A percentile compares a stretch with the other conserved stretches of the same genome.
Evolutionary conservation across 2,113 vertebrate genomes (phyloP).

Genomic region (Rutilus rutilus): DNA sequence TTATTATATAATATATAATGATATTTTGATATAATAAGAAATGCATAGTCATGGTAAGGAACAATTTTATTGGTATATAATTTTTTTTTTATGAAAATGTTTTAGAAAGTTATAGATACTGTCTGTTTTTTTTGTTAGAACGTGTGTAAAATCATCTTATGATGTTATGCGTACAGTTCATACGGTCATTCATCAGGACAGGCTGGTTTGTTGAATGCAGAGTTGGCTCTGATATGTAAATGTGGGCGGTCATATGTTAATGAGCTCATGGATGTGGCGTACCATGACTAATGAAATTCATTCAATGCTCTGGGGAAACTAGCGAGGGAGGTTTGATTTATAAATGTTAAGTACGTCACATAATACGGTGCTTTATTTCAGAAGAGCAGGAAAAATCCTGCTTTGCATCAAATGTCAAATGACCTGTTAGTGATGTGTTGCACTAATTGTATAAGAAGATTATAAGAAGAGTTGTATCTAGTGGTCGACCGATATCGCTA

Average conservation of each 20-base stretch:
- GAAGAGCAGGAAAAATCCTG: neutral
- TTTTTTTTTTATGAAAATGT: neutral
- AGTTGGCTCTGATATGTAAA: neutral
- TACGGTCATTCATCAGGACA: neutral
- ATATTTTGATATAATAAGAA: no score
- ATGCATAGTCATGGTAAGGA: neutral
- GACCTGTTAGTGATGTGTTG: neutral
- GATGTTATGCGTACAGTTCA: neutral
- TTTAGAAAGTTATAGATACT: neutral
- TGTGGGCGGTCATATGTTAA: neutral
- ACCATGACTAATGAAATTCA: neutral
- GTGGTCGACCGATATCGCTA: no score
- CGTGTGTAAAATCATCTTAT: neutral
- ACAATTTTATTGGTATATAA: neutral
- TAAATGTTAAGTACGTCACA: neutral
- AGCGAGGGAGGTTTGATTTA: neutral
- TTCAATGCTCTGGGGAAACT: conserved; percentile 35
- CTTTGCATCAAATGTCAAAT: neutral
- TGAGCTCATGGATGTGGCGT: neutral
- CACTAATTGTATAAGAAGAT: neutral
- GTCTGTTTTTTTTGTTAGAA: neutral
- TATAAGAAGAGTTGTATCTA: no score
- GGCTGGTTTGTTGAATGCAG: neutral
- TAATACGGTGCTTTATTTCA: neutral
- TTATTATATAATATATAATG: no score